A percentile compares a stretch with the other conserved stretches of the same genome.
Conservation (phyloP, 2,888 invertebrate genomes). For the Mesorhabditis spiculigera region DNA sequence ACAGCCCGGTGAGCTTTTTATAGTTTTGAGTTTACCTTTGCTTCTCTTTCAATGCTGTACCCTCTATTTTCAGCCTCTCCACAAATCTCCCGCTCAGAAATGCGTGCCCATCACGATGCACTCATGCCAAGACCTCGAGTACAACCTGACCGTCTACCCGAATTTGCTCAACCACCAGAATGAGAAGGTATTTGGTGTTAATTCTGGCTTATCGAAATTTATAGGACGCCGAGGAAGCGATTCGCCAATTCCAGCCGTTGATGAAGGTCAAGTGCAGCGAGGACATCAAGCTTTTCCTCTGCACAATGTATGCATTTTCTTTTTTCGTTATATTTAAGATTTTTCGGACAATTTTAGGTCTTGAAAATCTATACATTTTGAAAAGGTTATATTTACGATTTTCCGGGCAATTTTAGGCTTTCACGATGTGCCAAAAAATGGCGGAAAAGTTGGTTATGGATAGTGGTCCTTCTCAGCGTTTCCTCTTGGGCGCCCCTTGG, state of each 20-base stretch:
- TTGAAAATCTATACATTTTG: not conserved
- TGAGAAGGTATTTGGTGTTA: conserved; percentile 61
- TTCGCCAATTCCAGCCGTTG: conserved; percentile 87
- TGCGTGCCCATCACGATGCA: conserved; percentile 92
- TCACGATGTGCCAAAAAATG: too few relatives aligned
- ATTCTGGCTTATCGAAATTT: not conserved
- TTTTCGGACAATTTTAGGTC: not conserved
- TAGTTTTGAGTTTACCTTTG: too few relatives aligned
- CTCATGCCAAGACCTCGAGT: conserved; percentile 84
- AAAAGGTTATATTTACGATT: not conserved
- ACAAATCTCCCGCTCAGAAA: conserved; percentile 20
- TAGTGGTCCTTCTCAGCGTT: too few relatives aligned
- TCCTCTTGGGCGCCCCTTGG: too few relatives aligned
- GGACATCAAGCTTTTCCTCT: conserved; percentile 88
- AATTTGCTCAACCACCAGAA: conserved; percentile 83
- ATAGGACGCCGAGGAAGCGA: conserved; percentile 80
- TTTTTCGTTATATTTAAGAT: not conserved
- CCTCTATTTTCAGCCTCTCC: too few relatives aligned
- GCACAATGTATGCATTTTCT: conserved; percentile 69
- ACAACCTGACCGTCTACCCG: conserved; percentile 93
- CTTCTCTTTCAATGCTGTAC: too few relatives aligned
- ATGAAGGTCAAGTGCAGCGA: conserved; percentile 89
- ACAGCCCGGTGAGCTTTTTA: too few relatives aligned
- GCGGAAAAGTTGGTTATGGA: too few relatives aligned
- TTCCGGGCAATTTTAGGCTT: not conserved